Evolutionary conservation across 2,888 invertebrate species (phyloP), one percentile per base, ranked within the genome.

Genomic region (Pristionchus exspectatus): DNA sequence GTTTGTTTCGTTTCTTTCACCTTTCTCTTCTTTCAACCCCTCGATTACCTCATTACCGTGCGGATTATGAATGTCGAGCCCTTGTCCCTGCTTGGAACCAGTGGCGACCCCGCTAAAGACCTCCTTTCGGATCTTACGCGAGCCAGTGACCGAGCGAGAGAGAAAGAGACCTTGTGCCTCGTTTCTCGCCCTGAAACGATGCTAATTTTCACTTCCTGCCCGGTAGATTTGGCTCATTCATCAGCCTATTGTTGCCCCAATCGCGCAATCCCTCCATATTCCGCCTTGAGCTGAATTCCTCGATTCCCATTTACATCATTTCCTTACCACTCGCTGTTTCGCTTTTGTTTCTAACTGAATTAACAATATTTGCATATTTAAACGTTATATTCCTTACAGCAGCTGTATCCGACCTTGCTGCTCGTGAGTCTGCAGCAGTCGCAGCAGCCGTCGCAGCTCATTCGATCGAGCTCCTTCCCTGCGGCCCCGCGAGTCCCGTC

Each of bases 171-270:
- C 63, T 59, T 85, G 84, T 59, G 33, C 30, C 30, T 30, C 59
- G 30, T 59, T 85, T 59, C 30, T 85, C 63, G 84, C 59, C 56
- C 56, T 85, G 84, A 85, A 85, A 85, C 84, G 84, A 85, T 85
- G 84, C 84, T 85, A 85, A 85, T 85, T 85, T 85, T 21, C 84
- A 85, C 56, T 59, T 85, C 84, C 84, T 85, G 56, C 33, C 81
- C 81, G 81, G 81, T 81, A 81, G 81, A 81, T 81, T 81, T 81
- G 81, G 81, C 81, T 81, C 81, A 81, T 81, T 81, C 81, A 81
- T 81, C 50, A 50, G n/a, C 81, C 81, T 81, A 81, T 81, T 81
- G 54, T 81, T 81, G 81, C 81, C 81, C 44, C 44, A 5, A 81
- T 81, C 81, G 81, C 81, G 81, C 81, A 81, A 81, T 81, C 50